Percentiles rank a stretch among this genome's conserved stretches.
phyloP scores from a whole-genome alignment of 2,113 vertebrate genomes.

The Scatophagus argus region DNA sequence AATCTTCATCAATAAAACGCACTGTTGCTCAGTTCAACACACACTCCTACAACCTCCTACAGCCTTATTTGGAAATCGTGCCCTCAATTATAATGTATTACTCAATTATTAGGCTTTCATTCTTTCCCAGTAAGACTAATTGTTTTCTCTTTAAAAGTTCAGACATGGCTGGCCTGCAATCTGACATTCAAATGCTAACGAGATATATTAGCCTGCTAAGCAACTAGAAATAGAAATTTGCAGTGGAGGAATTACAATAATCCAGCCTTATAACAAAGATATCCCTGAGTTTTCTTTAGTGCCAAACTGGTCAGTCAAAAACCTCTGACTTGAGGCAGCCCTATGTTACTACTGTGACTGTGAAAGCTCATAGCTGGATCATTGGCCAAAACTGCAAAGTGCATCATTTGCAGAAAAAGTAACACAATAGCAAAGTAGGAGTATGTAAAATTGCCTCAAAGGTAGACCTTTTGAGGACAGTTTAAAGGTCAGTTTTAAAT shows the following conservation, averaged over 20 bases:
- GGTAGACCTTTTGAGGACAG: neutral
- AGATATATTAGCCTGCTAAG: no score
- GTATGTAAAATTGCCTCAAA: neutral
- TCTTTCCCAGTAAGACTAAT: neutral
- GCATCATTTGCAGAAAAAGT: no score
- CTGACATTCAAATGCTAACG: neutral
- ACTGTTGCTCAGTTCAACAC: neutral
- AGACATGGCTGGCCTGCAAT: neutral
- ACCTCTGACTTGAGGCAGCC: no score
- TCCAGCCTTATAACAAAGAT: no score
- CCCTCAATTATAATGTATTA: neutral
- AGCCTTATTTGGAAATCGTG: neutral
- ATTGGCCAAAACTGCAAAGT: no score
- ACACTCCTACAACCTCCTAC: neutral
- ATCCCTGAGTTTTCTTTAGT: no score
- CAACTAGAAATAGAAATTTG: no score
- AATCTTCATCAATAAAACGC: neutral
- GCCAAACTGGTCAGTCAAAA: no score
- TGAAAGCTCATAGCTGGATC: neutral
- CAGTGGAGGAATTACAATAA: no score
- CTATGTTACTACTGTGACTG: no score
- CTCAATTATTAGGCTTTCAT: neutral
- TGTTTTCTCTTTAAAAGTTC: neutral
- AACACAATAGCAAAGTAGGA: no score
- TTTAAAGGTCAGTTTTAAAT: neutral